Percentiles rank a stretch among this genome's conserved stretches.
Evolutionary conservation across 2,113 vertebrate species (phyloP).

Genomic region (Neomonachus schauinslandi): DNA sequence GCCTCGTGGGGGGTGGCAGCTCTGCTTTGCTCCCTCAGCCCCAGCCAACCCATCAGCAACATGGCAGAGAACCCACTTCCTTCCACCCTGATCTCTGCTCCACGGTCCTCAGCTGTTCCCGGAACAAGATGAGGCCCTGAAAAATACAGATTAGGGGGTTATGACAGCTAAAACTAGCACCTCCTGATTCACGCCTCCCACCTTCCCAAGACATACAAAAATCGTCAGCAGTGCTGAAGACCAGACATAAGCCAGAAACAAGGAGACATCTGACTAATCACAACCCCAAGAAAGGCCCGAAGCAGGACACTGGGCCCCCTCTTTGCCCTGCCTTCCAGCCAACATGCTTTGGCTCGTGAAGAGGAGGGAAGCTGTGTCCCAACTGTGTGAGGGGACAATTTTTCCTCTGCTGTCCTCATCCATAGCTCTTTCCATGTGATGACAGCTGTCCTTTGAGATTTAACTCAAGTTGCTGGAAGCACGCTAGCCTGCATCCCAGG

Average conservation of each 20-base stretch:
- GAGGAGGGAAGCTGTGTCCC: background rate
- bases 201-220: background rate
- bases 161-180: background rate
- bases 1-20: rapidly evolving
- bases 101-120: background rate
- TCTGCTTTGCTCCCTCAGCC: background rate
- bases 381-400: rapidly evolving
- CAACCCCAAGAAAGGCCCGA: background rate
- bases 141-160: background rate
- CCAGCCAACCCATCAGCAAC: background rate
- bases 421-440: background rate
- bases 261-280: background rate
- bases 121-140: background rate
- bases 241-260: background rate
- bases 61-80: background rate
- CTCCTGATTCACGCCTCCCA: background rate
- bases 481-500: background rate
- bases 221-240: background rate
- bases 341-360: background rate
- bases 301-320: background rate
- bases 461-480: background rate
- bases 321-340: background rate
- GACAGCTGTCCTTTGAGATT: conserved; percentile 35
- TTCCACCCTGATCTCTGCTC: background rate
- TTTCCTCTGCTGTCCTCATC: background rate